Evolutionary conservation across 2,888 invertebrate species (phyloP), one percentile per base, ranked within the genome.

Genomic region (Protodeltote pygarga): DNA sequence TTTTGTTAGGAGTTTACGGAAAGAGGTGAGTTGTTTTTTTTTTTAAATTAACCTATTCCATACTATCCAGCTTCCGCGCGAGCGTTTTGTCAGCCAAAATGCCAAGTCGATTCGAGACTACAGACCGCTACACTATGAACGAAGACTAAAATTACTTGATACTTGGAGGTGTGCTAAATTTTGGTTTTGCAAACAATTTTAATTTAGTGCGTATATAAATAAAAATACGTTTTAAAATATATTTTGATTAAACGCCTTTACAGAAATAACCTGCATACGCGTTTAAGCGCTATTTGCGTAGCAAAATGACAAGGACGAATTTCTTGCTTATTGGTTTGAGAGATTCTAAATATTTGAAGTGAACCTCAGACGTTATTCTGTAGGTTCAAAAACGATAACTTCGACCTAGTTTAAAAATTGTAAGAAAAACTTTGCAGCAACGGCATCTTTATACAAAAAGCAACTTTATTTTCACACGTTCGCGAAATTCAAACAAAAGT

Each of bases 51-150:
- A 31, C n/a, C 11, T 6, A 25, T 66, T 85, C 85, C 83, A 81
- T 67, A 77, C 63, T 59, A 42, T 57, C 48, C 51, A 78, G 71
- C 81, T 65, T 41, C 64, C 70, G 61, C 72, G 71, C 76, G 69
- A 82, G 79, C 82, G 85, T 89, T 78, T 90, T 87, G 88, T 86
- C 87, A 85, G 88, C 87, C 88, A 75, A 89, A 90, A 91, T 91
- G 90, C 84, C 90, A 90, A 82, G 83, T 79, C 77, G 83, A 80
- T 81, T 85, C 80, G 82, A 87, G 86, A 84, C 87, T 86, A 83
- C 80, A 79, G 63, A 82, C 85, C 83, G 82, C 83, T 84, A 82
- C 73, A 73, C 72, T 65, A 67, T 67, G 41, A 69, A 81, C 57
- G 20, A 40, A 60, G 67, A 60, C 34, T 19, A 17, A 61, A 21